Evolutionary conservation across 1,140 invertebrate species (phyloP).

Genomic region (Tetramorium parvispinum): DNA sequence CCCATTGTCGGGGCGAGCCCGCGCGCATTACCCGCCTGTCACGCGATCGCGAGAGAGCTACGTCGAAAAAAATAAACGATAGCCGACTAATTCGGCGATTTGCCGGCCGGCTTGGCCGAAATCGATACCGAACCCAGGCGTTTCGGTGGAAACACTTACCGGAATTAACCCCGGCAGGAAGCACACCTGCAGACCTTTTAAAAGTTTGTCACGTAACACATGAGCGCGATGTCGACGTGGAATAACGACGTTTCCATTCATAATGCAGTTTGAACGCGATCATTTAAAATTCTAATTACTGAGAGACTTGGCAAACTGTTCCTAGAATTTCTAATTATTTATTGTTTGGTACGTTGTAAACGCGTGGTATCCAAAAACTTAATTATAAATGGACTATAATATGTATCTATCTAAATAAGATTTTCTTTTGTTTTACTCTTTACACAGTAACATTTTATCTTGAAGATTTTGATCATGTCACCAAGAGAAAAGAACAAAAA

Average conservation of each 20-base stretch:
- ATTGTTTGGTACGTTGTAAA: no score
- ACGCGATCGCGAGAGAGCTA: slow-evolving; percentile 78
- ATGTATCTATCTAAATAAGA: neutral
- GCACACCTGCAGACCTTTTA: slow-evolving; percentile 59
- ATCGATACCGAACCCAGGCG: slow-evolving; percentile 74
- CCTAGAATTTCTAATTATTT: neutral
- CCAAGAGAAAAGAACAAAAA: neutral
- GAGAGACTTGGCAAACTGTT: neutral
- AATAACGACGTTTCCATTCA: neutral
- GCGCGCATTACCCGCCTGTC: slow-evolving; percentile 80
- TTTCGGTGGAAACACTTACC: slow-evolving; percentile 68
- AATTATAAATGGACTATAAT: neutral
- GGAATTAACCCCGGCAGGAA: slow-evolving; percentile 55
- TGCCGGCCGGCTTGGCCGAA: slow-evolving; percentile 70
- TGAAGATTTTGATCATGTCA: neutral
- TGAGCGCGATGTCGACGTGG: neutral
- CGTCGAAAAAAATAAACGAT: slow-evolving; percentile 62
- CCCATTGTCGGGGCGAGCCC: slow-evolving; percentile 72
- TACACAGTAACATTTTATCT: neutral
- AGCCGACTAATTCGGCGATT: slow-evolving; percentile 79
- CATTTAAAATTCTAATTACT: neutral
- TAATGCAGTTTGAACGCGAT: neutral
- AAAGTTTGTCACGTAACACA: slow-evolving; percentile 35
- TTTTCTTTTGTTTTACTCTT: neutral
- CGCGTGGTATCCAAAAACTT: neutral